These are phyloP conservation scores for Rhodophaea formosa DNA, from an alignment of 2,888 invertebrate genomes.

Conservation along the genomic window DNA sequence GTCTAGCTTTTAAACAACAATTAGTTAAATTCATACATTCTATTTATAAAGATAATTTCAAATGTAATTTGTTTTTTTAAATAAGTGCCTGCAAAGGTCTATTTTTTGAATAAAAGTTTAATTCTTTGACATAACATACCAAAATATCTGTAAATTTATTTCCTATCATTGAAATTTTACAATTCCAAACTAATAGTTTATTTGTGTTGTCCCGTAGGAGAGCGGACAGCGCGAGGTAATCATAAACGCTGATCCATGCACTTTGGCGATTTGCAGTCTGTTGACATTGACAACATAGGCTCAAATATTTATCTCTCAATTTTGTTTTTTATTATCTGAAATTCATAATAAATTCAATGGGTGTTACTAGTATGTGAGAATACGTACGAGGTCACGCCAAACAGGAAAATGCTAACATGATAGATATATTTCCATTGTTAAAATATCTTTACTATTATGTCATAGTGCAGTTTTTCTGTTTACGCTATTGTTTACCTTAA, in stretches of 20 bases:
- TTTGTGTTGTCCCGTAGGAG: slow-evolving; percentile 83
- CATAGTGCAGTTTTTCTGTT: too few relatives aligned
- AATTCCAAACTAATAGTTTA: slow-evolving; percentile 53
- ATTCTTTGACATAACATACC: too few relatives aligned
- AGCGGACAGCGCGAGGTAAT: slow-evolving; percentile 87
- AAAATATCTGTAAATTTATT: not conserved
- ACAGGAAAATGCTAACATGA: too few relatives aligned
- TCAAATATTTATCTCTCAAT: not conserved
- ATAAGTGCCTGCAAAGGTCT: too few relatives aligned
- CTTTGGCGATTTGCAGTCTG: slow-evolving; percentile 55
- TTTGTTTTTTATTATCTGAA: not conserved
- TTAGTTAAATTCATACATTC: too few relatives aligned
- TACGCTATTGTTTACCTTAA: too few relatives aligned
- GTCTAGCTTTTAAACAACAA: too few relatives aligned
- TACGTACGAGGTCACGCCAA: not conserved
- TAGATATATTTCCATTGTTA: too few relatives aligned
- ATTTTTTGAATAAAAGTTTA: too few relatives aligned
- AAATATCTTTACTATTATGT: too few relatives aligned
- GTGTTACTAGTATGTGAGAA: not conserved
- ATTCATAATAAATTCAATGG: not conserved
- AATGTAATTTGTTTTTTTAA: too few relatives aligned
- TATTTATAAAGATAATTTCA: too few relatives aligned
- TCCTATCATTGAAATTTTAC: not conserved
- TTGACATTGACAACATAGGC: slow-evolving; percentile 45
- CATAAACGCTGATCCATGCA: slow-evolving; percentile 70